Evolutionary conservation across 1,140 invertebrate genomes (phyloP), one percentile per base, ranked within the genome.

Genomic region (Drosophila kanapiae): DNA sequence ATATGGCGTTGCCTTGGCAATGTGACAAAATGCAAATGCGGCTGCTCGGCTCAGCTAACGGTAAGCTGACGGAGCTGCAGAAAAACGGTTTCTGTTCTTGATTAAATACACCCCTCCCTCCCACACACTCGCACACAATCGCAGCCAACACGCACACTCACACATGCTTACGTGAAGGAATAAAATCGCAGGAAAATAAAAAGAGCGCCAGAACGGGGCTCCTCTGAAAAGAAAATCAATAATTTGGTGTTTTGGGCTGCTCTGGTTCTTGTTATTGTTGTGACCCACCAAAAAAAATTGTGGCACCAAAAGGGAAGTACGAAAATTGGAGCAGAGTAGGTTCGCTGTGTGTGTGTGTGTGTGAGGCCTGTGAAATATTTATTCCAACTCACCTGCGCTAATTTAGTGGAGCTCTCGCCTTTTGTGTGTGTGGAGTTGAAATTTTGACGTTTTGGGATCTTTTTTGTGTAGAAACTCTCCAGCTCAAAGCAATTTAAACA

Each of bases 1-100:
- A 86, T 86, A 86, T 86, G 83, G 75, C 49, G 82, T 82, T 86
- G 82, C 82, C 82, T 87, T 87, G 83, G 76, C 84, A 87, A 87
- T 88, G 84, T 84, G 83, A 80, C 80, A 88, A 57, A 87, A 87
- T 83, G 64, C 68, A 88, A 88, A 80, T 77, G 76, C 76, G 60
- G 38, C 63, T 27, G 61, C 60, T 67, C 71, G 57, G 42, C 51
- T 29, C 47, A 45, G 65, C 48, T 57, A 70, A 75, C 72, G 69
- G 68, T 69, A 62, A 87, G 42, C 48, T 56, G 48, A 58, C 42
- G 43, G 45, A 84, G 57, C 67, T 77, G 59, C 62, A 75, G 43
- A 33, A 61, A 60, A 76, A 63, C 62, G 23, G 62, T 77, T 77
- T 71, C 45, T 69, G 53, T 37, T 67, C 43, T 40, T 82, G 70